Base-by-base conservation (phyloP, 2,797 vertebrate species). In the Thamnophis elegans region DNA sequence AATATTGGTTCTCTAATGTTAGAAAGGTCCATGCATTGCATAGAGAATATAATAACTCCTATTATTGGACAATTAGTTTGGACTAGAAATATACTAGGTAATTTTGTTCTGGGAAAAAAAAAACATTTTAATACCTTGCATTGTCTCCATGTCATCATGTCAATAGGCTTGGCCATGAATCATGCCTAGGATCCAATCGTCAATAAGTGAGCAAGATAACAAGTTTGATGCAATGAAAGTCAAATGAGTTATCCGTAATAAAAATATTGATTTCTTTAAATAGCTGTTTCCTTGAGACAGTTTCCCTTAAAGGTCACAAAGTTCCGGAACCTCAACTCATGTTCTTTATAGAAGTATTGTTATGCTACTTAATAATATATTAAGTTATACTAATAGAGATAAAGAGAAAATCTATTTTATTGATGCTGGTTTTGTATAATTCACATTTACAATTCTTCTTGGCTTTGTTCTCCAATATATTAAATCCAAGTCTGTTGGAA, bases 401-500 rank as follows among this genome's bases (percentile, higher is more conserved):
- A 59, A 8, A 25, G 54, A 85, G 89, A 36, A 82, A 20, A 26
- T 36, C 7, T 90, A 78, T 25, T 26, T 0, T 0, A 25, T 7
- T 82, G 14, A 11, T 92, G 90, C 14, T 60, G 73, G 5, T 87
- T 54, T 88, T 82, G 87, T 78, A 2, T 89, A 87, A 87, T 55
- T 47, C n/a, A 54, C 58, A 42, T 82, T 88, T 92, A 88, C 82
- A 22, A 73, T 51, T 73, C 2, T 4, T 14, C 32, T 58, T 25
- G 53, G 51, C 12, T 95, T 90, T 65, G 62, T 22, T 92, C 62
- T 65, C 90, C n/a, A 11, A 1, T 92, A 78, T 90, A 90, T 14
- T 0, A 54, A 90, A 53, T 22, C 93, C 53, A 85, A 90, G 55
- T 55, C 68, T 86, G 91, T 88, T 78, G 92, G 86, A 95, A 94